Evolutionary conservation across 2,888 invertebrate species (phyloP).

Genomic region (Petrophora chlorosata): DNA sequence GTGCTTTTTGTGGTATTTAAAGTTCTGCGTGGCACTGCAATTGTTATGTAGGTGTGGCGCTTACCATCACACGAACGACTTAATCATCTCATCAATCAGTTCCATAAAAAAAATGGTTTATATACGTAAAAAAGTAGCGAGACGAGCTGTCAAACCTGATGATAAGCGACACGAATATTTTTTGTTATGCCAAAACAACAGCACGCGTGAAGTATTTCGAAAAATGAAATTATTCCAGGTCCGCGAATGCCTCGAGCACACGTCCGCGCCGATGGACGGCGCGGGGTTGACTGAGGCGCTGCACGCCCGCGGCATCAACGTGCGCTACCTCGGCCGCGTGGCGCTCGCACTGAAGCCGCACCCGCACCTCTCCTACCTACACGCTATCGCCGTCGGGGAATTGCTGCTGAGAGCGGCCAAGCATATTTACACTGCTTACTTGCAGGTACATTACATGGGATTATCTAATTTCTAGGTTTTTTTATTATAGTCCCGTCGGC

Average conservation of each 20-base stretch:
- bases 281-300: constrained; percentile 95
- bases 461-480: no score
- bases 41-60: no score
- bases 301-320: constrained; percentile 98
- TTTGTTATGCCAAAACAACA: no score
- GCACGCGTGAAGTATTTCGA: not conserved
- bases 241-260: constrained; percentile 94
- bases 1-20: no score
- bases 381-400: constrained; percentile 96
- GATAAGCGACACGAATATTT: no score
- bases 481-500: no score
- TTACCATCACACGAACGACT: no score
- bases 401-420: constrained; percentile 95
- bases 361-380: constrained; percentile 92
- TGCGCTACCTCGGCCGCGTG: constrained; percentile 97
- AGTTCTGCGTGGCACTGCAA: no score
- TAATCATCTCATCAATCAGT: no score
- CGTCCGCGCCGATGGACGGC: constrained; percentile 97
- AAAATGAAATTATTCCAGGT: constrained; percentile 79
- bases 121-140: no score
- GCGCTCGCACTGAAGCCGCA: constrained; percentile 90
- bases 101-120: no score
- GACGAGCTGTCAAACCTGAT: no score
- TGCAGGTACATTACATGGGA: constrained; percentile 89
- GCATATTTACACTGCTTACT: constrained; percentile 95